Conservation (phyloP, 2,113 vertebrate species). For the Lasiurus cinereus region DNA sequence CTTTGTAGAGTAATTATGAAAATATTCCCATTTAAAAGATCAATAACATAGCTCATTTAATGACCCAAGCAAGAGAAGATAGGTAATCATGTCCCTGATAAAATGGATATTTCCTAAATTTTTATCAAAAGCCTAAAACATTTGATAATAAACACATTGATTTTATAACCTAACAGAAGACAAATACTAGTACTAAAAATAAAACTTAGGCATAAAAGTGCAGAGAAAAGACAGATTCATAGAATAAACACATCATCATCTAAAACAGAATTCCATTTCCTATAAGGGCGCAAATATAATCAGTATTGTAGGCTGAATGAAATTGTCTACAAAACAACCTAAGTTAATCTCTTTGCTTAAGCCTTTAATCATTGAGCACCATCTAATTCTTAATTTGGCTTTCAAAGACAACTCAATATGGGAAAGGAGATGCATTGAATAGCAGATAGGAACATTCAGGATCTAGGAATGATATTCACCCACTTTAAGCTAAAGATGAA, state of each 20-base stretch:
- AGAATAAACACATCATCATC: background rate
- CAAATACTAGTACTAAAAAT: background rate
- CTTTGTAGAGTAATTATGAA: conserved; percentile 52
- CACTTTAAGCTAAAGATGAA: background rate
- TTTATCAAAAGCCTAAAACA: conserved; percentile 46
- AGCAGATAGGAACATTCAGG: background rate
- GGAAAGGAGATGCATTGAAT: background rate
- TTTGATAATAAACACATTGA: background rate
- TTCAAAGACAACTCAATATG: background rate
- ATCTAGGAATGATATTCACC: background rate
- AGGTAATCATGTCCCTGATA: conserved; percentile 24
- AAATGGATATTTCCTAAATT: conserved; percentile 54
- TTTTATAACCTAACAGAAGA: background rate
- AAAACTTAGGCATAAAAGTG: background rate
- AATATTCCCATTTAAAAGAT: conserved; percentile 37
- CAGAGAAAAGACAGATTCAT: background rate
- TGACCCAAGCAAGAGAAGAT: conserved; percentile 23
- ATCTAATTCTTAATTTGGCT: background rate
- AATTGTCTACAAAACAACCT: background rate
- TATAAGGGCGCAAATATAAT: background rate
- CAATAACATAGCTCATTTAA: conserved; percentile 53
- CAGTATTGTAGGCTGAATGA: background rate
- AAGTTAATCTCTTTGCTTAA: background rate
- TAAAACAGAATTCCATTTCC: background rate
- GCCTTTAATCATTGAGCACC: background rate